Evolutionary conservation across 2,113 vertebrate genomes (phyloP).

Genomic region (Naja naja): DNA sequence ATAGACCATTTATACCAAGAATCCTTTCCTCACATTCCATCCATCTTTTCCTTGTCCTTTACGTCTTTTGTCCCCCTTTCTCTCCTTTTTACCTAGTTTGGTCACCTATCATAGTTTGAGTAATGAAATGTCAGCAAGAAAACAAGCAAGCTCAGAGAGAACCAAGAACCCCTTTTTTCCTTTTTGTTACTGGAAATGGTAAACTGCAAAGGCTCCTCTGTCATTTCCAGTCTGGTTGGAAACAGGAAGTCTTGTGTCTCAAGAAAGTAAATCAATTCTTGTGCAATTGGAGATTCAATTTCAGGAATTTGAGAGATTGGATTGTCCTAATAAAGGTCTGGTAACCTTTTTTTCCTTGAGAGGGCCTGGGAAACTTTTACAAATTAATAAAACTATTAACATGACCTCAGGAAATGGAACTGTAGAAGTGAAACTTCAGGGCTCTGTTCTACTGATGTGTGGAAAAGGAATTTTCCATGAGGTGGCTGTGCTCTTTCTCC

Average conservation of each 20-base stretch:
- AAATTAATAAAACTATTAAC: conserved; percentile 28
- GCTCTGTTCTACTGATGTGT: not conserved
- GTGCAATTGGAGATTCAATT: conserved; percentile 3
- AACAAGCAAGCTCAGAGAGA: not conserved
- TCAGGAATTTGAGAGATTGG: conserved; percentile 9
- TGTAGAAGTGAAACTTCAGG: not conserved
- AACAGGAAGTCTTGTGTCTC: not conserved
- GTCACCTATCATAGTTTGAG: not conserved
- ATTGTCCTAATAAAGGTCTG: conserved; percentile 16
- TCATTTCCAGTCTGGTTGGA: not conserved
- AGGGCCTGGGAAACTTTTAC: not conserved
- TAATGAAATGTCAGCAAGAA: not conserved
- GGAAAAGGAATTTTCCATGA: too few species aligned
- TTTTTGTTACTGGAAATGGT: not conserved
- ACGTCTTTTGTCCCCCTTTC: not conserved
- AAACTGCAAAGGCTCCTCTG: not conserved
- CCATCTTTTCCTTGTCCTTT: not conserved
- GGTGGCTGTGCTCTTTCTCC: too few species aligned
- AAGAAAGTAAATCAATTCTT: conserved; percentile 16
- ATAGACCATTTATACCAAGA: rapidly evolving
- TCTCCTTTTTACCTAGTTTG: not conserved
- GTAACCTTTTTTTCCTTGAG: conserved; percentile 9
- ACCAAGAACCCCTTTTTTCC: not conserved
- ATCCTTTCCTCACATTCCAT: not conserved
- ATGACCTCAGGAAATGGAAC: not conserved